Percentiles rank a stretch among this genome's conserved stretches.
These are phyloP conservation scores for Montipora efflorescens DNA, from an alignment of 64 coral and sea anemone species.

Conservation along the genomic window DNA sequence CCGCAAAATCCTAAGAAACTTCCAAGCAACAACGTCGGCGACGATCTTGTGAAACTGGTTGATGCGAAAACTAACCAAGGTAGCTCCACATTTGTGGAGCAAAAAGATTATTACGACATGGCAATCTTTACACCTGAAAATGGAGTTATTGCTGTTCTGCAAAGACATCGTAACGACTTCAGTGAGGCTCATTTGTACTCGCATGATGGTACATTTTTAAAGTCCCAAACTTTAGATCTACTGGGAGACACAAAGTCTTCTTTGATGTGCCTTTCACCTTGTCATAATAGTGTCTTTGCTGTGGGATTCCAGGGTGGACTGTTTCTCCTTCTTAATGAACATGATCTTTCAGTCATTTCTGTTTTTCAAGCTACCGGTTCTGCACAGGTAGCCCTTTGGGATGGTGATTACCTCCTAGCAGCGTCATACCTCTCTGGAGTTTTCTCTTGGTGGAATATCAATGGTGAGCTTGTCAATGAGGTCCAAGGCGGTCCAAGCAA, in stretches of 20 bases:
- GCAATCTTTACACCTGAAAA: slow-evolving; percentile 57
- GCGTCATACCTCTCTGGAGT: slow-evolving; percentile 88
- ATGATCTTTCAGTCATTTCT: slow-evolving; percentile 69
- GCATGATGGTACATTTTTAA: slow-evolving; percentile 47
- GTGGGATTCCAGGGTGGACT: slow-evolving; percentile 87
- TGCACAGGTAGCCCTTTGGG: slow-evolving; percentile 86
- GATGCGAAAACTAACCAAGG: not conserved
- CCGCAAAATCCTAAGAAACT: not conserved
- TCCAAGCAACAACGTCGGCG: not conserved
- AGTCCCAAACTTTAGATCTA: slow-evolving; percentile 69
- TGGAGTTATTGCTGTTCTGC: slow-evolving; percentile 70
- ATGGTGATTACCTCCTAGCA: slow-evolving; percentile 63
- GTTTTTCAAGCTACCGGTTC: slow-evolving; percentile 90
- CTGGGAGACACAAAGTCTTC: slow-evolving; percentile 80
- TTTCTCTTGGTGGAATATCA: slow-evolving; percentile 86
- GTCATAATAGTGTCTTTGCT: slow-evolving; percentile 73
- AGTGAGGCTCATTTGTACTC: slow-evolving; percentile 84
- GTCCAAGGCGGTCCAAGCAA: slow-evolving; percentile 71
- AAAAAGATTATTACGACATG: slow-evolving; percentile 77
- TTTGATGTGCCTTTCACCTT: slow-evolving; percentile 74
- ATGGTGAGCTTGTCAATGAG: slow-evolving; percentile 78
- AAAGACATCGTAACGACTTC: slow-evolving; percentile 73
- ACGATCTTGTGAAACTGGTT: not conserved
- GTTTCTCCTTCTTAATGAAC: slow-evolving; percentile 75
- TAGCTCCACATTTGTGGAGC: slow-evolving; percentile 86